Conservation (phyloP, 2,797 vertebrate species). For the Manis pentadactyla region DNA sequence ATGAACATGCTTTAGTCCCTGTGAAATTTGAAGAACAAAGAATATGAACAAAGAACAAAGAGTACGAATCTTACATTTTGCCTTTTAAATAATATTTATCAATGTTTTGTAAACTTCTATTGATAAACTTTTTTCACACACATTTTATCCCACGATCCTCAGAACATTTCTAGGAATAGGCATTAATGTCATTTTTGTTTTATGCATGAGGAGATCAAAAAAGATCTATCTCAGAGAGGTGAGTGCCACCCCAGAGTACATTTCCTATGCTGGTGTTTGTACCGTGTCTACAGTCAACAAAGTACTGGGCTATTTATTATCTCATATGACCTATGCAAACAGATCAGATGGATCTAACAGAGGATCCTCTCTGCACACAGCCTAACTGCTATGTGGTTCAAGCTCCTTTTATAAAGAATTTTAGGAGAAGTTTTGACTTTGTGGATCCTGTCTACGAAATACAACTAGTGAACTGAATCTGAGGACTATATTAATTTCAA, state of each 20-base stretch:
- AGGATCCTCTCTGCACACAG: background rate
- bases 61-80: background rate
- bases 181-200: background rate
- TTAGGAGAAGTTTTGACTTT: constrained; percentile 21
- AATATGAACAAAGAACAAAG: background rate
- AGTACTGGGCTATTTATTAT: constrained; percentile 1
- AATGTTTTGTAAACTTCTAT: background rate
- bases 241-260: background rate
- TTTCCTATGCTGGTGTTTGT: background rate
- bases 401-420: background rate
- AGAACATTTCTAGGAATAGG: background rate
- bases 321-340: background rate
- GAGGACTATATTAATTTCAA: background rate
- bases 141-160: background rate
- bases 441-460: background rate
- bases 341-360: background rate
- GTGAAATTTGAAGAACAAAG: constrained; percentile 39
- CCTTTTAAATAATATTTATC: constrained; percentile 28
- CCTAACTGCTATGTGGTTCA: background rate
- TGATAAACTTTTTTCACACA: background rate
- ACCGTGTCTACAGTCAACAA: background rate
- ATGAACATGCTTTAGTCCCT: background rate
- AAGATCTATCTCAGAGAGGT: background rate
- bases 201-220: background rate
- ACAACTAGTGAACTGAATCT: background rate